phyloP scores from a whole-genome alignment of 2,797 vertebrate genomes.

The Sebastes ruberrimus region DNA sequence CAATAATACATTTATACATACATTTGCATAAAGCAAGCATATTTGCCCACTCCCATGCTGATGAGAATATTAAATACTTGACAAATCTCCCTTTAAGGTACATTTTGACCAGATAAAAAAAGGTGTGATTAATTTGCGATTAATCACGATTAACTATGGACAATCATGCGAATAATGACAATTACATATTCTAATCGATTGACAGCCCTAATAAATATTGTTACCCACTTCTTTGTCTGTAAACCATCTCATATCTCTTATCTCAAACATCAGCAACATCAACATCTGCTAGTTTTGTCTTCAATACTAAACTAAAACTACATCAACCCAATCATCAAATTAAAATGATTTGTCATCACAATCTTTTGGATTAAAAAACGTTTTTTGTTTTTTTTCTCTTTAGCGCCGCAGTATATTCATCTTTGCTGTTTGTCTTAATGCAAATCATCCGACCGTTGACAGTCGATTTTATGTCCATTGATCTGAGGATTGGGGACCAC shows the following conservation, averaged over 20 bases:
- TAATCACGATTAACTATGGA: too few species aligned
- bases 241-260: background rate
- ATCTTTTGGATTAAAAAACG: background rate
- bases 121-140: too few species aligned
- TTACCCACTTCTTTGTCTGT: background rate
- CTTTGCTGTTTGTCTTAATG: constrained; percentile 6
- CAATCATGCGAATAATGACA: too few species aligned
- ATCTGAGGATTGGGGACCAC: constrained; percentile 3
- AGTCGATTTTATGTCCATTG: constrained; percentile 35
- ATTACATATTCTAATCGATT: too few species aligned
- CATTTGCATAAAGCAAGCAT: too few species aligned
- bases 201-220: background rate
- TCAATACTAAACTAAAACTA: background rate
- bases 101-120: too few species aligned
- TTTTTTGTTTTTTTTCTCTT: background rate
- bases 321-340: background rate
- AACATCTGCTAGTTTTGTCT: background rate
- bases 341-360: background rate
- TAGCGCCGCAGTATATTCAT: background rate
- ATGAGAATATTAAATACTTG: too few species aligned
- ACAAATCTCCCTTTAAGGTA: too few species aligned
- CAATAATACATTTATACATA: too few species aligned
- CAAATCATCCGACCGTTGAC: constrained; percentile 27
- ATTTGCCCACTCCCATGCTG: too few species aligned
- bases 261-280: background rate